phyloP scores from a whole-genome alignment of 92 coral and sea anemone species.

The Virgularia gustaviana region DNA sequence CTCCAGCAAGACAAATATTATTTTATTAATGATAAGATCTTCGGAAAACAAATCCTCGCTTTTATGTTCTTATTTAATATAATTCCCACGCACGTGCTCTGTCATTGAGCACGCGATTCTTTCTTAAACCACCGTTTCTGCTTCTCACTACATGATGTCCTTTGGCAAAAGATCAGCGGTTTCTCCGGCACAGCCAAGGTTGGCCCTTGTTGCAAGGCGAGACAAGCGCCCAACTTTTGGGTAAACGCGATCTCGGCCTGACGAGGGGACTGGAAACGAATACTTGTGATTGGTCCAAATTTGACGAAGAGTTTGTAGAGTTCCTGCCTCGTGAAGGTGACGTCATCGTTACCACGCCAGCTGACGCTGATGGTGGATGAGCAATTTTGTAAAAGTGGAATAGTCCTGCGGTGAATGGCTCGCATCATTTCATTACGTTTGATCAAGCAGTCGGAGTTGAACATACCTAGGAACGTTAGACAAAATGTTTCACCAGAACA shows the following conservation, averaged over 20 bases:
- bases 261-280: constrained; percentile 24
- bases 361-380: constrained; percentile 13
- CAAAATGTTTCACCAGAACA: no score
- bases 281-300: constrained; percentile 29
- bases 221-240: constrained; percentile 15
- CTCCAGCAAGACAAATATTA: no score
- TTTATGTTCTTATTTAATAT: background rate
- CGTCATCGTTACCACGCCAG: constrained; percentile 6
- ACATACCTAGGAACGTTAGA: no score
- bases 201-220: constrained; percentile 15
- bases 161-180: background rate
- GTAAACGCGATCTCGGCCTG: constrained; percentile 28
- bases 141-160: constrained; percentile 2
- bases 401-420: background rate
- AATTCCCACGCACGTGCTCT: no score
- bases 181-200: constrained; percentile 5
- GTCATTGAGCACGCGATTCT: constrained; percentile 10
- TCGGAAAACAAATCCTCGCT: no score
- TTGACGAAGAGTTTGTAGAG: constrained; percentile 5
- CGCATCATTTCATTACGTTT: background rate
- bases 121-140: constrained; percentile 11
- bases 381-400: background rate
- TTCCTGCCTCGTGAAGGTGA: constrained; percentile 10
- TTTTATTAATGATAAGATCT: no score
- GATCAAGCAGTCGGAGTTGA: background rate